Evolutionary conservation across 2,888 invertebrate species (phyloP), one percentile per base, ranked within the genome.

Genomic region (Therioaphis trifolii): DNA sequence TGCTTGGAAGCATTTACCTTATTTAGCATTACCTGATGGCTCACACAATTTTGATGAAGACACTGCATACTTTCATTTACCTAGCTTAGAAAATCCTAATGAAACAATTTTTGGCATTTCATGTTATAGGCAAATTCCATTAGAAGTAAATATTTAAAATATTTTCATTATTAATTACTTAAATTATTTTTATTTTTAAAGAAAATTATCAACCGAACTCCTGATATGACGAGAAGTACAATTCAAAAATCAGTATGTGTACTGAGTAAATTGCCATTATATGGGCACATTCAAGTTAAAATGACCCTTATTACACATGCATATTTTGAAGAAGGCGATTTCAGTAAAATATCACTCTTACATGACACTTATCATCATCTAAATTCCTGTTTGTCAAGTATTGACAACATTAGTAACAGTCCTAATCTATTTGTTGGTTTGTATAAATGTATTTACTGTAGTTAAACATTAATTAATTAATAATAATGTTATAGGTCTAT

Each of bases 171-270:
- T n/a, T 68, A 55, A 21, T 52, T 15, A 9, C 15, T 58, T 66
- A 18, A 63, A 27, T 0, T 14, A 29, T 68, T 66, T 63, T 61
- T 55, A 82, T 49, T 86, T 84, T 89, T 90, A 29, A 89, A 98
- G 96, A 95, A 96, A 92, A 91, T 99, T 58, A 93, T 95, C 87
- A 95, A 96, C 88, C 94, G 94, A 87, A 96, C 97, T 3, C 95
- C 96, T 4, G 98, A 99, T 88, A 96, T 99, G 88, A 99, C 99
- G 0, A 91, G 99, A 86, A 97, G 96, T 87, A 97, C 98, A 4
- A 98, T 99, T 21, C 99, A 99, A 90, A 99, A 99, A 89, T 96
- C 97, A 87, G 98, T 99, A 0, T 98, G 98, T 90, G 96, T 99
- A 24, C 90, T 99, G 84, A 96, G 97, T 87, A 92, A 92, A 84